phyloP scores from a whole-genome alignment of 1,140 invertebrate genomes.

The Yoshiicerus persimilis region DNA sequence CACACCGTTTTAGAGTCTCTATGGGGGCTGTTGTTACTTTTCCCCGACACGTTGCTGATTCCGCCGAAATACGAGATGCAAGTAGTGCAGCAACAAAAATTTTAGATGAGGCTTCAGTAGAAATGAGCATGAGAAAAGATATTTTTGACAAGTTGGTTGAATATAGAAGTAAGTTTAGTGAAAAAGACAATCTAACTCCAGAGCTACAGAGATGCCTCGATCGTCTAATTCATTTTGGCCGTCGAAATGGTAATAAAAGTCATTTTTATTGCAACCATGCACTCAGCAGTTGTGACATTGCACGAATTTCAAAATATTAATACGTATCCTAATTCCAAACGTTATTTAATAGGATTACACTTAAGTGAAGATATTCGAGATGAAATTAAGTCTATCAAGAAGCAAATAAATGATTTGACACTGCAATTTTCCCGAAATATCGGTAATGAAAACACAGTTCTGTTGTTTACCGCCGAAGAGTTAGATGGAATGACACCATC shows the following conservation, averaged over 20 bases:
- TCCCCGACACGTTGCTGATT: constrained; percentile 35
- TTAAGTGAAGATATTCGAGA: constrained; percentile 55
- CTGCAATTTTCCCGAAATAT: constrained; percentile 60
- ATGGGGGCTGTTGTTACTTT: constrained; percentile 23
- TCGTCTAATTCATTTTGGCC: constrained; percentile 54
- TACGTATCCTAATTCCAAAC: too few relatives aligned
- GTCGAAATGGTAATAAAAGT: constrained; percentile 56
- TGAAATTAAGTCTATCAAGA: constrained; percentile 58
- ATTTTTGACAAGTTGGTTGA: constrained; percentile 58
- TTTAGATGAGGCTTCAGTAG: constrained; percentile 29
- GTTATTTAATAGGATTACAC: constrained; percentile 56
- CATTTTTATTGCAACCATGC: background rate
- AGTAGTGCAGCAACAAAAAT: background rate
- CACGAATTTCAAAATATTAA: too few relatives aligned
- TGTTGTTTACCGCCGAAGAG: constrained; percentile 58
- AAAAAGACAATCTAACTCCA: constrained; percentile 55
- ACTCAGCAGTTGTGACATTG: background rate
- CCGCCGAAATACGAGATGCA: constrained; percentile 12
- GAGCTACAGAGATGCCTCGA: constrained; percentile 32
- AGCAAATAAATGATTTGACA: constrained; percentile 57
- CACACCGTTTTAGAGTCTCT: background rate
- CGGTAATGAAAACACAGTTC: constrained; percentile 57
- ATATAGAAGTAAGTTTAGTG: constrained; percentile 52
- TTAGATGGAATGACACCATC: constrained; percentile 57
- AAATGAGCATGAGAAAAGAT: constrained; percentile 59